Base-by-base conservation (phyloP, 2,113 vertebrate genomes). In the Plotosus lineatus region DNA sequence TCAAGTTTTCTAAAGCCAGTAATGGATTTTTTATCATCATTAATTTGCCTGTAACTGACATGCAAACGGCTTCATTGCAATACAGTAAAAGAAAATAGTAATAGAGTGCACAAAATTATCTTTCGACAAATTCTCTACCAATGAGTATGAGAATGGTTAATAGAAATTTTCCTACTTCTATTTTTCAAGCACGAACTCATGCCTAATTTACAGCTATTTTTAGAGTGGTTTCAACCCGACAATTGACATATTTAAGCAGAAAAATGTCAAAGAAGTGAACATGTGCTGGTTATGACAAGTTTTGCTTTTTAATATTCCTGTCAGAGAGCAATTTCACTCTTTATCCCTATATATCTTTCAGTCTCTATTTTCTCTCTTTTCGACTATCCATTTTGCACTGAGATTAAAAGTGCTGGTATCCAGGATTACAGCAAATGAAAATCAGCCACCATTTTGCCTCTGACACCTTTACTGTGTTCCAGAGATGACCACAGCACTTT, bases 391-490 rank as follows among this genome's bases (percentile, higher is more conserved):
- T 55, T 69, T 66, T 48, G 40, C 40, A 73, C 40, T 50, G 12
- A 17, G 68, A 73, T 80, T 40, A 65, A n/a, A 5, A 26, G 44
- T 8, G 10, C 6, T 11, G n/a, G 1, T 78, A 78, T 51, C 60
- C 71, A 73, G 46, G 36, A 81, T 53, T 65, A 74, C 33, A 75
- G 38, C 31, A 21, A 63, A 33, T 21, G n/a, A 42, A 19, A 81
- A 75, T 19, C 44, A 58, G 58, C 14, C 58, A 42, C 48, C 33
- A 81, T 66, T 81, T 75, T 66, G n/a, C n/a, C 56, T 53, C 79
- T 44, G 79, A 42, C 46, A n/a, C 23, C 23, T 55, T 53, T n/a
- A 33, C 36, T 51, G 55, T 36, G 7, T 51, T 12, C 42, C 38
- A 21, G 17, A 19, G 15, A 48, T 31, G 53, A 58, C 14, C 53